A percentile compares a stretch with the other conserved stretches of the same genome.
Conservation (phyloP, 1,140 invertebrate species). For the Whitmania pigra region DNA sequence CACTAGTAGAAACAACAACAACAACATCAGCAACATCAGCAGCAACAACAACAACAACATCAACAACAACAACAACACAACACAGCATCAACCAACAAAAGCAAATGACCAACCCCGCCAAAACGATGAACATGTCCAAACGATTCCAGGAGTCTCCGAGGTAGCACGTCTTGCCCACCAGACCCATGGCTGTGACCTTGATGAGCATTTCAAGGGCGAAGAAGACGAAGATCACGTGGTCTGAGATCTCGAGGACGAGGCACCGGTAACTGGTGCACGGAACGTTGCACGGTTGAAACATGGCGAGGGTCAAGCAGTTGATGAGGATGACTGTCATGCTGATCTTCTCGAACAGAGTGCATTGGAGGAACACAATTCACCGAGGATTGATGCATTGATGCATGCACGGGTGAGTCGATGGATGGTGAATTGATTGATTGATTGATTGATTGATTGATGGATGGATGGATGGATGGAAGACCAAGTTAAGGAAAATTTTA, state of each 20-base stretch:
- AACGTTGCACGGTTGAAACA: constrained; percentile 93
- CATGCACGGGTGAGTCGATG: neutral
- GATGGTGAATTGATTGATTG: too few relatives aligned
- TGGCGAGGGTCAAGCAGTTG: constrained; percentile 95
- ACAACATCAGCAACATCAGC: too few relatives aligned
- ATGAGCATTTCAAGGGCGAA: constrained; percentile 73
- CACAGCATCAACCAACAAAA: neutral
- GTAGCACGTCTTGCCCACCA: constrained; percentile 81
- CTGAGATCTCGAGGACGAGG: constrained; percentile 85
- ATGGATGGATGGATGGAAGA: too few relatives aligned
- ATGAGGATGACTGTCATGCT: constrained; percentile 95
- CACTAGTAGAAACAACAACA: too few relatives aligned
- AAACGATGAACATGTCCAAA: constrained; percentile 88
- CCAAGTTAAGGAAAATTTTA: too few relatives aligned
- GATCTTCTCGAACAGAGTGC: constrained; percentile 94
- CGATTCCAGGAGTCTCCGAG: constrained; percentile 89
- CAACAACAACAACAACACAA: neutral
- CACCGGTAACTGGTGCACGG: constrained; percentile 74
- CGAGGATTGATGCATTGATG: too few relatives aligned
- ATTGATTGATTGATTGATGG: too few relatives aligned
- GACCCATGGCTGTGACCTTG: constrained; percentile 49
- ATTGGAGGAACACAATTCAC: too few relatives aligned
- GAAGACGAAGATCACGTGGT: constrained; percentile 96
- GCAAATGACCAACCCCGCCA: constrained; percentile 63
- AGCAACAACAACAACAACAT: too few relatives aligned